Base-by-base conservation (phyloP, 30 jellyfish, hydroid and myxozoan genomes). In the Chrysaora quinquecirrha region DNA sequence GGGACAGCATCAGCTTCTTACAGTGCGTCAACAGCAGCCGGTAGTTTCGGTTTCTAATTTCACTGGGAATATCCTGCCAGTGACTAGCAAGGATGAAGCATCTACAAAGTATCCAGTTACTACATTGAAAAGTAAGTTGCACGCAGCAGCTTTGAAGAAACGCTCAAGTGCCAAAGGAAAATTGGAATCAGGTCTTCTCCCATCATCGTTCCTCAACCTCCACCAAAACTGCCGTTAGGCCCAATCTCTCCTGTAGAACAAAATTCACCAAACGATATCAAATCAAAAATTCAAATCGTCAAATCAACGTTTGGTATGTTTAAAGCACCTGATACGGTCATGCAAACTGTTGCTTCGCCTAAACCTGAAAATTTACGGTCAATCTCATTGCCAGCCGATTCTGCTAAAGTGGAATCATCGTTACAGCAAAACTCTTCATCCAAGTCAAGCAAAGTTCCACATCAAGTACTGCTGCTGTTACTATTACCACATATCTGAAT, bases 121-220 rank as follows among this genome's bases (percentile, higher is more conserved):
- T 7, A 82, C 92, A 11, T 35, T 82, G 58, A 82, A 82, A 27
- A 82, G 92, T 70, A 82, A 82, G 76, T 56, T 82, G 22, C 92
- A 82, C 25, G 92, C 92, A 1, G 92, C 92, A 2, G 92, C 92
- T 0, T 43, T 82, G 80, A 82, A 82, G 34, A 69, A 52, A 52
- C 68, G 68, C 19, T 14, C 6, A 6, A 6, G 14, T 14, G 14
- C 6, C 14, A 38, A 38, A 14, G 54, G 54, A 3, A 38, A 38
- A 14, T 3, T 38, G 14, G 54, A 38, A 14, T 38, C 54, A 6
- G 14, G 54, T 38, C 11, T 38, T 14, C 54, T 38, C 6, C 54
- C 11, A 38, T 6, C 54, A 38, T 38, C 14, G 54, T 38, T 38
- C 54, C 11, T 38, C 11, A 6, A 38, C 6, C 54, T 3, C 6